These are phyloP conservation scores for Strigops habroptila DNA, from an alignment of 2,113 vertebrate genomes.

Conservation along the genomic window DNA sequence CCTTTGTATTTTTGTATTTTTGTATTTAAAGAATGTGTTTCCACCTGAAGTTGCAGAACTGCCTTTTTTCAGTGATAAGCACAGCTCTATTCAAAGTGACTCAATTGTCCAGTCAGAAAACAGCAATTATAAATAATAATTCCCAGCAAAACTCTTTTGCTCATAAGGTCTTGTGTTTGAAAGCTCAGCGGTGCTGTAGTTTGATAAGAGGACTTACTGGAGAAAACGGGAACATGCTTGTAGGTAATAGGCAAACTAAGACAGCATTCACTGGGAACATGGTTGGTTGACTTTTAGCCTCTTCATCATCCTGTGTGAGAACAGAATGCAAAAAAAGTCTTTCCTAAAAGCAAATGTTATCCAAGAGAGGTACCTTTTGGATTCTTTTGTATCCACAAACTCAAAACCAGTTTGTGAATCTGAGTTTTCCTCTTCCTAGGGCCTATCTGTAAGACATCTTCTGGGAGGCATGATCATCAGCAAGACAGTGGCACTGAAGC, in stretches of 20 bases:
- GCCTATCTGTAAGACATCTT: neutral
- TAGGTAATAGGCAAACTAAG: neutral
- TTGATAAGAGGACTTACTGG: neutral
- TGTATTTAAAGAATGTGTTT: neutral
- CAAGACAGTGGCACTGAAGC: rapidly evolving
- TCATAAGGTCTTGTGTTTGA: neutral
- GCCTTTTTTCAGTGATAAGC: neutral
- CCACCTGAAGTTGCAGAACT: neutral
- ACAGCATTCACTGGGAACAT: neutral
- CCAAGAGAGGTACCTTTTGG: neutral
- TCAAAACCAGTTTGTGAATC: neutral
- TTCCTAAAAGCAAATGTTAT: neutral
- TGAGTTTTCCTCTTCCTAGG: neutral
- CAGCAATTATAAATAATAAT: neutral
- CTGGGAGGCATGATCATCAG: neutral
- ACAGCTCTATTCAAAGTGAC: neutral
- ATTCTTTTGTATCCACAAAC: neutral
- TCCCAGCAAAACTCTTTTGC: neutral
- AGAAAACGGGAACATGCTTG: neutral
- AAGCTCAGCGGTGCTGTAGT: neutral
- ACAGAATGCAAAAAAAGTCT: neutral
- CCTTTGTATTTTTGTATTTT: neutral
- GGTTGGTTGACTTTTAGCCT: neutral
- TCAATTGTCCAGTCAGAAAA: neutral
- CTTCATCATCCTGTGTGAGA: neutral